Evolutionary conservation across 2,888 invertebrate genomes (phyloP), one percentile per base, ranked within the genome.

Genomic region (Clivina fossor): DNA sequence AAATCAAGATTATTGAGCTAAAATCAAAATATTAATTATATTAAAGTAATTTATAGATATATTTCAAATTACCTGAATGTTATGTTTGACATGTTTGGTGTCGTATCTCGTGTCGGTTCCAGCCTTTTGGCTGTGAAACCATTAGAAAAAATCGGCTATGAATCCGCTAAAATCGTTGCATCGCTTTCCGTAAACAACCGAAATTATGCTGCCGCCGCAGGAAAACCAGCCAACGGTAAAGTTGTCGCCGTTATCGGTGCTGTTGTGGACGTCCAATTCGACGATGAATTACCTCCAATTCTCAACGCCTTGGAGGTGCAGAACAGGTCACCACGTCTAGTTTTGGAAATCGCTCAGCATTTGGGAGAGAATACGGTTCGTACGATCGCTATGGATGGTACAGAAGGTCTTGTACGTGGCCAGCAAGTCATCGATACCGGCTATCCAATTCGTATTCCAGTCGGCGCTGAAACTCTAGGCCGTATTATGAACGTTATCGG

Each of bases 401-500:
- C 95, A 11, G 95, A 96, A 69, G 95, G 95, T 77, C 76, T 95
- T 60, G 85, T 90, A 7, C 84, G 95, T 63, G 95, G 93, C 9
- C 86, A 93, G 69, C 78, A 80, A 61, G 93, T 93, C 20, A 64
- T 79, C 5, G 95, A 95, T 73, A 86, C 86, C 38, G 93, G 93
- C 44, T 86, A 81, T 57, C 92, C 95, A 49, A 96, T 96, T 71
- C 86, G 87, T 67, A 92, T 96, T 68, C 93, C 95, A 19, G 94
- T 95, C 26, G 94, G 95, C 60, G 88, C 81, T 28, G 86, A 90
- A 69, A 95, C 94, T 4, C 79, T 95, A 58, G 95, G 95, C 28
- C 86, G 95, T 66, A 95, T 95, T 74, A 89, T 95, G 64, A 96
- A 95, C 74, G 94, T 95, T 46, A 92, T 93, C 72, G 94, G 88